Evolutionary conservation across 2,797 vertebrate species (phyloP).

Genomic region (Ctenopoma kingsleyae): DNA sequence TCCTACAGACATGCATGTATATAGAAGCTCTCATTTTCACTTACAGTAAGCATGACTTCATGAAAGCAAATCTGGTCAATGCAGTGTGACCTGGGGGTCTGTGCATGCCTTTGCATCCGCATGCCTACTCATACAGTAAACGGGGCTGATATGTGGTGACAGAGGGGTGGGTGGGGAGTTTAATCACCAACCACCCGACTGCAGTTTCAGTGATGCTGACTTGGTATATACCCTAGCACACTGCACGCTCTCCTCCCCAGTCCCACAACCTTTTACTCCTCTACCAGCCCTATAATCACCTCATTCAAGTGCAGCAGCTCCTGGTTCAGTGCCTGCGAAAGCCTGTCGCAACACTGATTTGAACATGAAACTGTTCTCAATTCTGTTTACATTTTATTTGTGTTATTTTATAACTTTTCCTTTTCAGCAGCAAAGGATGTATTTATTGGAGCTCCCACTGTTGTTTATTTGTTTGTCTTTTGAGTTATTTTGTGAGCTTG

Average conservation of each 20-base stretch:
- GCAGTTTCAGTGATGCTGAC: conserved; percentile 12
- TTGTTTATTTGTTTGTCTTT: conserved; percentile 60
- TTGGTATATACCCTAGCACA: conserved; percentile 13
- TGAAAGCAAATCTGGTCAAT: conserved; percentile 19
- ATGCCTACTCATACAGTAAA: conserved; percentile 46
- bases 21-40: conserved; percentile 3
- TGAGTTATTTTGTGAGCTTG: conserved; percentile 56
- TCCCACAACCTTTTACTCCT: conserved; percentile 23
- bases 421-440: conserved; percentile 49
- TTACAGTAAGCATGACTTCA: conserved; percentile 51
- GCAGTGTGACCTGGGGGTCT: conserved; percentile 27
- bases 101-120: conserved; percentile 75
- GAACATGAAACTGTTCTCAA: conserved; percentile 26
- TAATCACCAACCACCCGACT: conserved; percentile 19
- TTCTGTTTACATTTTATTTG: conserved; percentile 29
- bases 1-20: conserved; percentile 3
- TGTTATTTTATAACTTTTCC: conserved; percentile 50
- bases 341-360: conserved; percentile 49
- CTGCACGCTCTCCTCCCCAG: conserved; percentile 58
- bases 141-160: conserved; percentile 2
- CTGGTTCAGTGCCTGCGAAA: conserved; percentile 41
- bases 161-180: not conserved
- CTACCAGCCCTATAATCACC: conserved; percentile 3
- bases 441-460: conserved; percentile 33
- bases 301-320: conserved; percentile 32